Base-by-base conservation (phyloP, 2,888 invertebrate genomes). In the Lasioglossum villosulum region DNA sequence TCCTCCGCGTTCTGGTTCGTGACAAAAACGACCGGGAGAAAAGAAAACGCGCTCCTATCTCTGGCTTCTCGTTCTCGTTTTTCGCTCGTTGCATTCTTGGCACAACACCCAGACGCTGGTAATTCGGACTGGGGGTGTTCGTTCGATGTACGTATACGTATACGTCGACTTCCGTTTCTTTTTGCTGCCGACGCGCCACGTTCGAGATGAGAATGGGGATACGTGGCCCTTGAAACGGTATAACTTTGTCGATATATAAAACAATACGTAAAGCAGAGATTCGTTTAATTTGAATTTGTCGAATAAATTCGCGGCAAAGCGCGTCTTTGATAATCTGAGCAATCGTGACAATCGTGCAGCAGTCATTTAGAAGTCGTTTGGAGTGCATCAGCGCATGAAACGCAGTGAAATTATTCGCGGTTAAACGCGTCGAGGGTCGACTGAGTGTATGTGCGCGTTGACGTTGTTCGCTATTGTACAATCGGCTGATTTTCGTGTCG, bases 401-500 rank as follows among this genome's bases (percentile, higher is more conserved):
- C 30, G 16, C 63, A 3, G 19, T 34, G 34, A 30, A 63, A 30
- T 63, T 30, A 30, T 12, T 63, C 48, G 27, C 16, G 75, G 30
- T 78, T 10, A n/a, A 68, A 75, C 16, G 30, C 30, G 63, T 30
- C 59, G 27, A 14, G 27, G 27, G 27, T 4, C 27, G 59, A 14
- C n/a, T 0, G 27, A 16, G 8, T 52, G n/a, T n/a, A n/a, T 3
- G 56, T 12, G 56, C 23, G 34, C 34, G 34, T 14, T 34, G 19
- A 19, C 42, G 39, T 63, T 4, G 37, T 72, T 72, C 48, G 45
- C 8, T 27, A 37, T 56, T 56, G 42, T 23, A 83, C 34, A 70
- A 63, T 79, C 68, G 78, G 48, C 56, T 48, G 75, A 75, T 75
- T 82, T 72, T 39, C 56, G 71, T 48, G 37, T 30, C 45, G 52